Evolutionary conservation across 2,113 vertebrate species (phyloP), one percentile per base, ranked within the genome.

Genomic region (Pardalotus punctatus): DNA sequence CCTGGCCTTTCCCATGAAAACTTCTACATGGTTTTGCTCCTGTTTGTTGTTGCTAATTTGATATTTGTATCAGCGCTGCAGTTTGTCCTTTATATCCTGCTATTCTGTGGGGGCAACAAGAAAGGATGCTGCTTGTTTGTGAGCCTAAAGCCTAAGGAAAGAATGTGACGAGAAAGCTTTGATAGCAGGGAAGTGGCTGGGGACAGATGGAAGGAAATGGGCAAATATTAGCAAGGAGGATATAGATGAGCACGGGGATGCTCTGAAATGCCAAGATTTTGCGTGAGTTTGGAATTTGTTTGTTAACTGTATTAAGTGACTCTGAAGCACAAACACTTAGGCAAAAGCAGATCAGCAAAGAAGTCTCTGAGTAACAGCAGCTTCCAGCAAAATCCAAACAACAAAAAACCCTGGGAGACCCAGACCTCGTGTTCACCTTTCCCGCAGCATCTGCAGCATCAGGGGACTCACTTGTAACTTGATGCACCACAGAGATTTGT

Each of bases 341-440:
- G 74, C 25, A 56, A 90, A 92, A 94, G 36, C 57, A 86, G 66
- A 73, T 80, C 62, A 61, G 79, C 57, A 85, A 51, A 81, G 71
- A 40, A 62, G 24, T 45, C 62, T 72, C 48, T 58, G 18, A 0
- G 0, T 53, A 72, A 61, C 36, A 60, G 48, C 70, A 92, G 85
- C 85, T 91, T 91, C 64, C 60, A 81, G 65, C 77, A 78, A 91
- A 81, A 91, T n/a, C 45, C 79, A 91, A 93, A 66, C 54, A 83
- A 77, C 35, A 73, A 35, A 27, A 71, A 50, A 1, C 19, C 58
- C 76, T 25, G 66, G 42, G 85, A 82, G 82, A 69, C 45, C 31
- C 14, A 6, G 62, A 54, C 56, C 35, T 62, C 14, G 2, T 4
- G 35, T 45, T 64, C 40, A 12, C 77, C 81, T 88, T 67, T 82